These are phyloP conservation scores for Phaethon lepturus DNA, from an alignment of 2,113 vertebrate species.

Conservation along the genomic window DNA sequence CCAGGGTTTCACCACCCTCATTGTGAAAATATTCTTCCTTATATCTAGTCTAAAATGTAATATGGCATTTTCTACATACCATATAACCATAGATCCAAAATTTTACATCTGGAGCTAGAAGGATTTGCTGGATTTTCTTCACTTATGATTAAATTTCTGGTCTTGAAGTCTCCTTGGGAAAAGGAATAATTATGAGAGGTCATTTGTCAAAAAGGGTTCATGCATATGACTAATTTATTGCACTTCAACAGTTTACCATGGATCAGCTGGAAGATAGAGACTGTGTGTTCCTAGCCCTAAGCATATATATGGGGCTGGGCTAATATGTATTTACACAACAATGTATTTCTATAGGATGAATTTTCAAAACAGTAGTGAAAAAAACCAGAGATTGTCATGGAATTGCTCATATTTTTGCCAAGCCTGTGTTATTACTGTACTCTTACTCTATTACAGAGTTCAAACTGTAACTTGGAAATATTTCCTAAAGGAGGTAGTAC, in stretches of 20 bases:
- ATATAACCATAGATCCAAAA: not conserved
- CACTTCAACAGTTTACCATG: conserved; percentile 8
- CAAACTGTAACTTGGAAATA: not conserved
- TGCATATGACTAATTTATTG: conserved; percentile 19
- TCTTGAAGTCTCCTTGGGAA: not conserved
- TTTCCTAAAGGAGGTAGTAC: not conserved
- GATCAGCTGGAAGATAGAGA: not conserved
- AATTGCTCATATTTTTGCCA: not conserved
- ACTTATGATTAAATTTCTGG: not conserved
- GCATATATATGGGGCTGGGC: not conserved
- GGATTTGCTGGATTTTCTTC: not conserved
- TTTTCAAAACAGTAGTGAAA: not conserved
- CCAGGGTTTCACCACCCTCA: too few relatives aligned
- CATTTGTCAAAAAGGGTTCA: conserved; percentile 23
- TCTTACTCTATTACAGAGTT: not conserved
- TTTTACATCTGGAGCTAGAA: not conserved
- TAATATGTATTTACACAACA: not conserved
- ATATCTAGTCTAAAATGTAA: not conserved
- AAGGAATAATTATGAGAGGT: not conserved
- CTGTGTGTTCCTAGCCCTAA: not conserved
- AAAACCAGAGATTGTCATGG: not conserved
- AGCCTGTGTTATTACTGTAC: not conserved
- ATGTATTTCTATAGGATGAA: not conserved
- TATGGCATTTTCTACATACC: not conserved
- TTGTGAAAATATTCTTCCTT: too few relatives aligned